These are phyloP conservation scores for rabbit (Oryctolagus cuniculus) DNA, from an alignment of 2,113 vertebrate species.

Conservation along the genomic window mOryCun1.1 NC_091441.1:52836501-52837000, in stretches of 20 bases:
- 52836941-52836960: neutral
- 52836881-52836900: neutral
- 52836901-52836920: neutral
- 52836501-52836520: neutral
- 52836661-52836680: neutral
- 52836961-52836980: neutral
- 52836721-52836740: neutral
- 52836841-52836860: conserved; percentile 35
- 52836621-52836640: neutral
- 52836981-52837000: neutral
- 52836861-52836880: neutral
- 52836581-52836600: neutral
- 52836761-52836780: neutral
- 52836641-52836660: neutral
- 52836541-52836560: neutral
- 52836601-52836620: neutral
- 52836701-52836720: neutral
- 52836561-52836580: neutral
- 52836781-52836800: neutral
- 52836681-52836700: neutral
- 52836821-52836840: neutral
- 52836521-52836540: neutral
- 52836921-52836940: conserved; percentile 8
- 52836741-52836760: neutral
- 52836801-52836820: neutral